Conservation (phyloP, 2,888 invertebrate species). For the Xanthostigma xanthostigma region DNA sequence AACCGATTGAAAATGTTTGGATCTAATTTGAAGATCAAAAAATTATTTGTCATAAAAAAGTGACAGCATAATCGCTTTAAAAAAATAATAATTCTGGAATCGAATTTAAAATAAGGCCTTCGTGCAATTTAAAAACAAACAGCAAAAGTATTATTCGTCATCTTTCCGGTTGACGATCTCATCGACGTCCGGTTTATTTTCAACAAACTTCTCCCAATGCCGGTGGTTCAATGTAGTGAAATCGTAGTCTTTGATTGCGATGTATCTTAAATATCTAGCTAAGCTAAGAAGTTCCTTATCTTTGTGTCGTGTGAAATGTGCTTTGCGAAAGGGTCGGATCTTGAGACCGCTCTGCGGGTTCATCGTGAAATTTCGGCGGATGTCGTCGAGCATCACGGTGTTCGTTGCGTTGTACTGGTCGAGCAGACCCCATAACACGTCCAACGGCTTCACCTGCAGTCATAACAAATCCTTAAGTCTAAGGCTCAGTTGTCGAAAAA, state of each 20-base stretch:
- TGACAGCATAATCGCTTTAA: too few species aligned
- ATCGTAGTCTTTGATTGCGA: constrained; percentile 66
- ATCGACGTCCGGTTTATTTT: neutral
- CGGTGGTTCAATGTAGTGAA: constrained; percentile 75
- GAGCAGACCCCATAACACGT: constrained; percentile 93
- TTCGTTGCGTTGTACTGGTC: constrained; percentile 78
- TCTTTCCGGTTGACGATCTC: neutral
- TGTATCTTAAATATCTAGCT: constrained; percentile 66
- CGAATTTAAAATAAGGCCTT: too few species aligned
- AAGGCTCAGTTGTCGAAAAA: neutral
- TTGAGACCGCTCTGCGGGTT: constrained; percentile 87
- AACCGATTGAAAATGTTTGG: too few species aligned
- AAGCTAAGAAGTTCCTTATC: constrained; percentile 73
- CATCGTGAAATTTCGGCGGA: constrained; percentile 91
- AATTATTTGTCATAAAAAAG: too few species aligned
- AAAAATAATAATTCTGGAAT: too few species aligned
- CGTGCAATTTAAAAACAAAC: too few species aligned
- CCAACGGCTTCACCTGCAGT: constrained; percentile 75
- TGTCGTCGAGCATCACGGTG: constrained; percentile 97
- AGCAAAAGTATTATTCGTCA: neutral
- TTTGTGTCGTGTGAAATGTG: constrained; percentile 70
- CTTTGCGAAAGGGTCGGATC: constrained; percentile 81
- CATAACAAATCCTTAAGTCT: constrained; percentile 6
- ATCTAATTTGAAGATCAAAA: too few species aligned
- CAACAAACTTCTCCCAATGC: constrained; percentile 55